Evolutionary conservation across 2,797 vertebrate species (phyloP).

Genomic region (Artibeus jamaicensis): DNA sequence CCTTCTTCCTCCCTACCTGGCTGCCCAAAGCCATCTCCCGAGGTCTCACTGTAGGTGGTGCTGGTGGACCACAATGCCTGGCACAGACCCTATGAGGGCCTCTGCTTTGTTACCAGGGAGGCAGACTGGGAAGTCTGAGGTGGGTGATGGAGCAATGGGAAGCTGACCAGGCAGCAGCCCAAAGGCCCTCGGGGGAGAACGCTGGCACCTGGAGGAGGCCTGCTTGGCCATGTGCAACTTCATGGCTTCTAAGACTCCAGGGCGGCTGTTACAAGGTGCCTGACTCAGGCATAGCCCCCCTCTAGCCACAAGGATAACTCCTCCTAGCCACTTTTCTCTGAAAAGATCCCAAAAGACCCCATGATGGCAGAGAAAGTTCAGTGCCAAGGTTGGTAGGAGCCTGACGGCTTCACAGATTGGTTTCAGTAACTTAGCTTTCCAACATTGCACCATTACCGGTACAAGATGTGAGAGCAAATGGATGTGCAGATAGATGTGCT

Average conservation of each 20-base stretch:
- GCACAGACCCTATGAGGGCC: neutral
- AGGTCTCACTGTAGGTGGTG: neutral
- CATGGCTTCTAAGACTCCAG: neutral
- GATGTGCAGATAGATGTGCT: neutral
- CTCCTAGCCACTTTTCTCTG: neutral
- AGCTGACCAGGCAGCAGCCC: neutral
- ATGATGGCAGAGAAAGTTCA: neutral
- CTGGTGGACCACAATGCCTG: neutral
- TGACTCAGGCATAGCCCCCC: neutral
- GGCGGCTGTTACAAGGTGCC: neutral
- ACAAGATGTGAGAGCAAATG: neutral
- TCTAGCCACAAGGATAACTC: neutral
- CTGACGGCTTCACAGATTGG: constrained; percentile 71
- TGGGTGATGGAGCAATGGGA: neutral
- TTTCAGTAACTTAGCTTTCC: constrained; percentile 59
- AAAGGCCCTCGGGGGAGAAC: rapidly evolving
- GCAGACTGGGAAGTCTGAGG: neutral
- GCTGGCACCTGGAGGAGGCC: neutral
- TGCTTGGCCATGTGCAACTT: neutral
- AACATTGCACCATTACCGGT: rapidly evolving
- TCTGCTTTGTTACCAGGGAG: neutral
- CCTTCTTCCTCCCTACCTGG: too few species aligned
- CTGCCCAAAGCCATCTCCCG: neutral
- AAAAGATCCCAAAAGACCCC: neutral
- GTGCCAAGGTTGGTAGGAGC: constrained; percentile 46